phyloP scores from a whole-genome alignment of 2,888 invertebrate species.

The Scrobipalpa atriplicella region DNA sequence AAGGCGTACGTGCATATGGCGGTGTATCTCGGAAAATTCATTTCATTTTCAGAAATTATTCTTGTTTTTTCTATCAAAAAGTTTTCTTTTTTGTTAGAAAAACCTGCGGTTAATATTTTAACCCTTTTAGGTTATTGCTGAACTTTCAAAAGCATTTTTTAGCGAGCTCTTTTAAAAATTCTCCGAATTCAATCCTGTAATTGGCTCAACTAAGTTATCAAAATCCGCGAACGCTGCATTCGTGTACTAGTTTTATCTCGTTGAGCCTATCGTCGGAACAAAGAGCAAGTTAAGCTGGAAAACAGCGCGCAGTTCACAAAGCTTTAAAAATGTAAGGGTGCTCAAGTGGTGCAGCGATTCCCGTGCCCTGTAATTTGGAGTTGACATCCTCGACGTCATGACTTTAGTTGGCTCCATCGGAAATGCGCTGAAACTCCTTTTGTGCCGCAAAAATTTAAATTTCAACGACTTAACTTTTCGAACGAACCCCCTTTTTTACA shows the following conservation, averaged over 20 bases:
- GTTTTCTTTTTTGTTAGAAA: neutral
- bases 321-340: constrained; percentile 60
- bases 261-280: constrained; percentile 54
- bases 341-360: constrained; percentile 49
- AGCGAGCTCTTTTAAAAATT: neutral
- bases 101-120: neutral
- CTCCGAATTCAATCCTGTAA: neutral
- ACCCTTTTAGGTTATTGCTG: neutral
- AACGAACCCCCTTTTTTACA: too few species aligned
- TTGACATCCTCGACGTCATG: constrained; percentile 52
- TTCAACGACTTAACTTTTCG: neutral
- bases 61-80: neutral
- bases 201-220: constrained; percentile 20
- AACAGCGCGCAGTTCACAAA: constrained; percentile 60
- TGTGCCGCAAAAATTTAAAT: constrained; percentile 12
- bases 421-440: constrained; percentile 30
- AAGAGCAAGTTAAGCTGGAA: constrained; percentile 62
- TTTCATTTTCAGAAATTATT: neutral
- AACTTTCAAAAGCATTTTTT: neutral
- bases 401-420: constrained; percentile 40
- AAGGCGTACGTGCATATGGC: constrained; percentile 21
- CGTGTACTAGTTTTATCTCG: constrained; percentile 46
- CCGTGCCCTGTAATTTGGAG: constrained; percentile 66
- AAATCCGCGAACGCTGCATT: constrained; percentile 16
- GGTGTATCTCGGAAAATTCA: constrained; percentile 7